Percentiles rank a stretch among this genome's conserved stretches.
These are phyloP conservation scores for Morone chrysops DNA, from an alignment of 2,113 vertebrate genomes.

Conservation along the genomic window DNA sequence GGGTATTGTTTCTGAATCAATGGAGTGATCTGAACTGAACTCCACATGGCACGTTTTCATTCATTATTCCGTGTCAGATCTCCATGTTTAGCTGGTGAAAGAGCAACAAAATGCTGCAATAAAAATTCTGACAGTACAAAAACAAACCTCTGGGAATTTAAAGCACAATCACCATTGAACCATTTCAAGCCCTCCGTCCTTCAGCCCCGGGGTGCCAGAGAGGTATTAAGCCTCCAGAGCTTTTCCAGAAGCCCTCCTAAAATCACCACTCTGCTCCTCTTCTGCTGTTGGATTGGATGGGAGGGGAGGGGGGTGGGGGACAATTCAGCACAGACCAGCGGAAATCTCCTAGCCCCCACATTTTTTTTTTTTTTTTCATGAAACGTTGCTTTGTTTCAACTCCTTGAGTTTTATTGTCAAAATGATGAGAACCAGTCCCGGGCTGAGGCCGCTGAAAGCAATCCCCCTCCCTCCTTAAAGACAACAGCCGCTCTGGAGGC, in stretches of 20 bases:
- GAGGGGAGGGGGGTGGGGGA: conserved; percentile 33
- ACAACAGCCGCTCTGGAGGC: conserved; percentile 75
- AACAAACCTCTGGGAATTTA: conserved; percentile 64
- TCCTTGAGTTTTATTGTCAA: conserved; percentile 84
- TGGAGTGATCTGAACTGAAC: not conserved
- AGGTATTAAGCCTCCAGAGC: conserved; percentile 76
- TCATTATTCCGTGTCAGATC: conserved; percentile 7
- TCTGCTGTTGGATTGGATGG: conserved; percentile 48
- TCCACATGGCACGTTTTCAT: not conserved
- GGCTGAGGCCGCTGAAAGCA: conserved; percentile 68
- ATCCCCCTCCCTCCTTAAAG: conserved; percentile 68
- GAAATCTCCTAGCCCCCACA: conserved; percentile 67
- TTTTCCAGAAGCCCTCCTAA: conserved; percentile 56
- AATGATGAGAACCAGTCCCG: conserved; percentile 84
- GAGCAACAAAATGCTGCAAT: conserved; percentile 50
- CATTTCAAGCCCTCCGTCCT: conserved; percentile 54
- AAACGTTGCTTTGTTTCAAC: conserved; percentile 82
- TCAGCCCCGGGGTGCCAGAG: conserved; percentile 69
- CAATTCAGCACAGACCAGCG: conserved; percentile 55
- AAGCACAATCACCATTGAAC: conserved; percentile 66
- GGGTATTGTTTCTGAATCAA: not conserved
- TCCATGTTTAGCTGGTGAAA: conserved; percentile 3
- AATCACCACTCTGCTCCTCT: conserved; percentile 59
- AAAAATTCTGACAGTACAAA: conserved; percentile 39
- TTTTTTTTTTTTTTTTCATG: conserved; percentile 51